Conservation (phyloP, 64 coral and sea anemone genomes). For the Trachythela sp. region DNA sequence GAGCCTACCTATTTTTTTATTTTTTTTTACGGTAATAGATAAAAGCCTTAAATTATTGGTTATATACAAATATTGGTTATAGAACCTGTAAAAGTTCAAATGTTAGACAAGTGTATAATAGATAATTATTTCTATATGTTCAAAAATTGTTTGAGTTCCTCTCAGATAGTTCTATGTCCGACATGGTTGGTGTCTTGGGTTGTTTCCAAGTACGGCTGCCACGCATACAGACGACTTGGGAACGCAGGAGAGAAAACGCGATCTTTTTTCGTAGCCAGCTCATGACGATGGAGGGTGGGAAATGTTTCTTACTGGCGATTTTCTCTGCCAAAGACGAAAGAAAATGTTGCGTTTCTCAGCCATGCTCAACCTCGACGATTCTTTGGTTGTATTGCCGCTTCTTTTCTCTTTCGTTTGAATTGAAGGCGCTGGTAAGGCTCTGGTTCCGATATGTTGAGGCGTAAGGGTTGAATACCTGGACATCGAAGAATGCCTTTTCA, state of each 20-base stretch:
- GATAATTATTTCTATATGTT: too few species aligned
- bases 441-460: background rate
- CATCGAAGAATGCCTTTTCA: conserved; percentile 27
- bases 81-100: too few species aligned
- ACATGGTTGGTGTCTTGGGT: too few species aligned
- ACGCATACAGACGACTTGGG: background rate
- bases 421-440: background rate
- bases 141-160: too few species aligned
- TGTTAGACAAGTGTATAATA: too few species aligned
- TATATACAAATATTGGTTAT: too few species aligned
- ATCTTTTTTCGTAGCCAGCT: background rate
- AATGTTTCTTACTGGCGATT: background rate
- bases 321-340: background rate
- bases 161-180: too few species aligned
- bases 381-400: background rate
- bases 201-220: background rate
- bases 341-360: background rate
- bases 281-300: background rate
- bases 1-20: too few species aligned
- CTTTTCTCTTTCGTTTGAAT: background rate
- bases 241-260: background rate
- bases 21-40: too few species aligned
- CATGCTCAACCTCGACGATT: background rate
- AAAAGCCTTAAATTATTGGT: too few species aligned
- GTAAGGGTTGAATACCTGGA: background rate